Conservation (phyloP, 1,140 invertebrate species). For the Magallana ariakensis region DNA sequence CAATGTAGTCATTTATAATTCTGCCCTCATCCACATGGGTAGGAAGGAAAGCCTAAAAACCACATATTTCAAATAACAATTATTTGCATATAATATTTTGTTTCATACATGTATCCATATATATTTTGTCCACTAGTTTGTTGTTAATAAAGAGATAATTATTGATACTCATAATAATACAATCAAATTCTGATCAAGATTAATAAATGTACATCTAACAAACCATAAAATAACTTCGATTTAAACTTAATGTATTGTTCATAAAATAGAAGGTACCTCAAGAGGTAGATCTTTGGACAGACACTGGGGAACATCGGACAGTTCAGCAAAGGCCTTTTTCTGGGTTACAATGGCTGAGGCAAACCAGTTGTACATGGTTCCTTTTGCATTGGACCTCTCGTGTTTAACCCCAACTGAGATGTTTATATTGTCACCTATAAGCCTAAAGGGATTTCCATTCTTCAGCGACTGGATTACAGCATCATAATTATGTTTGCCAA, state of each 20-base stretch:
- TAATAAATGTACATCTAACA: neutral
- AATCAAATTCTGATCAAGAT: neutral
- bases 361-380: conserved; percentile 34
- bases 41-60: neutral
- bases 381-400: neutral
- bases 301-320: neutral
- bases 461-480: neutral
- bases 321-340: neutral
- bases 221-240: neutral
- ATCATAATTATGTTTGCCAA: conserved; percentile 15
- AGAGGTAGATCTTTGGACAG: neutral
- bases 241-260: neutral
- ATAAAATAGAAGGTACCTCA: neutral
- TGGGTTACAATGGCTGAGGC: neutral
- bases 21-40: neutral
- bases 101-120: neutral
- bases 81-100: neutral
- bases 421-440: conserved; percentile 33
- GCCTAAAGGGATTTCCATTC: neutral
- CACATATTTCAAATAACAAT: neutral
- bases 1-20: neutral
- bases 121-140: neutral
- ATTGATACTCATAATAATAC: neutral
- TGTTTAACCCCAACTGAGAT: neutral
- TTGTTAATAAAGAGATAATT: neutral